phyloP scores from a whole-genome alignment of 2,113 vertebrate genomes.

The Carettochelys insculpta region DNA sequence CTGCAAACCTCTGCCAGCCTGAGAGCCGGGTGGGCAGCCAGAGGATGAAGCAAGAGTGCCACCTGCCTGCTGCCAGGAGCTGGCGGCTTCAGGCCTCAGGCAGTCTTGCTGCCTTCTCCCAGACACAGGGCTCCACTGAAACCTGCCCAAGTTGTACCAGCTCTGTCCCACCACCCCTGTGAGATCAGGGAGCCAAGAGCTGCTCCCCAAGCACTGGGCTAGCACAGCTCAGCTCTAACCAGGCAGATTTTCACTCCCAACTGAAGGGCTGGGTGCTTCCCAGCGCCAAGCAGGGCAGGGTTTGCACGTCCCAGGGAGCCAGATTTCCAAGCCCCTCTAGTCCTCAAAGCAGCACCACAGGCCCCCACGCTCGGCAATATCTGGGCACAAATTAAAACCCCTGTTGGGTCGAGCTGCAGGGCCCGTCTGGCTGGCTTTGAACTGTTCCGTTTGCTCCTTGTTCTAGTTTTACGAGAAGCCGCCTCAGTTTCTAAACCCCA shows the following conservation, averaged over 20 bases:
- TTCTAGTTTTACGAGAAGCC: neutral
- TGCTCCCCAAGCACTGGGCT: neutral
- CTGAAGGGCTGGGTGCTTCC: too few species aligned
- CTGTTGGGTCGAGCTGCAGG: neutral
- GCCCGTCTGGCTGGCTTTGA: neutral
- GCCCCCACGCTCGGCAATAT: neutral
- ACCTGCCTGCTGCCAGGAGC: neutral
- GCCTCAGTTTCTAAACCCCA: neutral
- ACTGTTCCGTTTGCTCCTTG: neutral
- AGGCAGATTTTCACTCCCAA: neutral
- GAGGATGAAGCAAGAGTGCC: neutral
- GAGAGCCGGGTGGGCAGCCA: neutral
- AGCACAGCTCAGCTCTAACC: neutral
- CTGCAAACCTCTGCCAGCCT: too few species aligned
- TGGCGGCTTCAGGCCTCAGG: neutral
- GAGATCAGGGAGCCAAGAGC: too few species aligned
- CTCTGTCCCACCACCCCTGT: too few species aligned
- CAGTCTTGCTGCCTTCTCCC: neutral
- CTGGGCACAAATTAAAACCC: neutral
- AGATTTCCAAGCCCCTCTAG: too few species aligned
- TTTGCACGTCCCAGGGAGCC: neutral
- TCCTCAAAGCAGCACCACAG: neutral
- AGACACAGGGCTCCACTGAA: neutral
- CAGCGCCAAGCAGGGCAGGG: too few species aligned
- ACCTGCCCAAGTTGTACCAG: neutral